Conservation (phyloP, 2,888 invertebrate species). For the Vesta saturnalis region DNA sequence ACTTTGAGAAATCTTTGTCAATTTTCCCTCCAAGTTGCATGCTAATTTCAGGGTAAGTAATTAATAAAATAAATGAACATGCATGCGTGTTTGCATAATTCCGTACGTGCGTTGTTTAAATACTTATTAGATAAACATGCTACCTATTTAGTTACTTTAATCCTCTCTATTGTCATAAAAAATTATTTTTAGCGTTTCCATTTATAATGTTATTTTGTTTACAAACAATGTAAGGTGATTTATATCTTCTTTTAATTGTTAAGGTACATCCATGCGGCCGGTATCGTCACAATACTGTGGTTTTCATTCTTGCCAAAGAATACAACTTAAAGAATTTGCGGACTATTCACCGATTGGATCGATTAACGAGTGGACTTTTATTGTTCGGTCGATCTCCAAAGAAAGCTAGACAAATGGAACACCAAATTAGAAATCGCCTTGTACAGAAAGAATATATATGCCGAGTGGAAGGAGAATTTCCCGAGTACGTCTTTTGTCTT, state of each 20-base stretch:
- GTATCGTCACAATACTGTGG: constrained; percentile 96
- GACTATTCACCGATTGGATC: constrained; percentile 95
- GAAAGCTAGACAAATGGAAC: constrained; percentile 94
- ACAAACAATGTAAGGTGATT: not conserved
- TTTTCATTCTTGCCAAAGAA: constrained; percentile 96
- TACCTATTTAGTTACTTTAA: not conserved
- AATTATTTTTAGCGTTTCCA: not conserved
- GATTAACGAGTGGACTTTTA: constrained; percentile 92
- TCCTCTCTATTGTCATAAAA: not conserved
- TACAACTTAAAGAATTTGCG: constrained; percentile 92
- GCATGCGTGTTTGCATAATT: not conserved
- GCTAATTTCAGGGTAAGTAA: constrained; percentile 29
- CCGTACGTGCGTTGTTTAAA: not conserved
- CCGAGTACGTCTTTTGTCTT: constrained; percentile 81
- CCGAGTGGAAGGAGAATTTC: constrained; percentile 93
- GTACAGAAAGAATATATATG: constrained; percentile 96
- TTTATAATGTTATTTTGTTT: too few relatives aligned
- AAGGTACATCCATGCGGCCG: constrained; percentile 98
- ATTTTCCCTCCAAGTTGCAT: constrained; percentile 26
- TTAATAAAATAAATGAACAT: constrained; percentile 14
- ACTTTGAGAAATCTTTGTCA: constrained; percentile 31
- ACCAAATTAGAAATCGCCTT: constrained; percentile 90
- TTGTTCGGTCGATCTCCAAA: constrained; percentile 93
- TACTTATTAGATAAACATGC: not conserved
- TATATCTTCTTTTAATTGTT: constrained; percentile 7